Evolutionary conservation across 2,888 invertebrate species (phyloP), one percentile per base, ranked within the genome.

Genomic region (Galerucella nymphaeae): DNA sequence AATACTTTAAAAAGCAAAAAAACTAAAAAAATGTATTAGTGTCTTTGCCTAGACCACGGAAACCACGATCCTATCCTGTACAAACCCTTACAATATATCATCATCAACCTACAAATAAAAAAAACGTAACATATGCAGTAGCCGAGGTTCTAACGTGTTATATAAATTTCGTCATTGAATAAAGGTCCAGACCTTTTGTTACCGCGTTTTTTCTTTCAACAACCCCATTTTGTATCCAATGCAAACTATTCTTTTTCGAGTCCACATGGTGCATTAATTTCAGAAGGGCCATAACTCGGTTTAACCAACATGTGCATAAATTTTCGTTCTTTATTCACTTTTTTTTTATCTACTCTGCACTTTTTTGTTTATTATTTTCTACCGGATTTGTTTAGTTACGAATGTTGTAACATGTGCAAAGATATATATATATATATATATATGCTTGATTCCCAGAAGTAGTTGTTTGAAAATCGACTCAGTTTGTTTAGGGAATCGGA

Each of bases 51-150:
- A 38, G 8, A 38, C 8, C 30, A 8, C 30, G 8, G 30, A 38
- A 38, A 38, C 30, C 30, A 38, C 1, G 30, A 16, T 50, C n/a
- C 50, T 16, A 50, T 16, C 53, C 53, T 53, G 53, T 16, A 1
- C 16, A 53, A 18, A 53, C 18, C 53, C 16, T 18, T 53, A 53
- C 53, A 53, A 16, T 10, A 18, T 53, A 16, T 53, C 53, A 53
- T 53, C 53, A 53, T 53, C 14, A 2, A 14, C 45, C 45, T 45
- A 45, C 45, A 53, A 53, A 48, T 48, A 14, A n/a, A 53, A 53
- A 76, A 75, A 75, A 42, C 63, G 75, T 74, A 76, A 76, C 76
- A 76, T 76, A 74, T 76, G 76, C 71, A 64, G 58, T 66, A 45
- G 59, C 50, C 70, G 70, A 65, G 71, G 72, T 67, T 61, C 62